These are phyloP conservation scores for Beroe forskalii DNA, from an alignment of 37 sponge, comb jelly and placozoan species.

Conservation along the genomic window DNA sequence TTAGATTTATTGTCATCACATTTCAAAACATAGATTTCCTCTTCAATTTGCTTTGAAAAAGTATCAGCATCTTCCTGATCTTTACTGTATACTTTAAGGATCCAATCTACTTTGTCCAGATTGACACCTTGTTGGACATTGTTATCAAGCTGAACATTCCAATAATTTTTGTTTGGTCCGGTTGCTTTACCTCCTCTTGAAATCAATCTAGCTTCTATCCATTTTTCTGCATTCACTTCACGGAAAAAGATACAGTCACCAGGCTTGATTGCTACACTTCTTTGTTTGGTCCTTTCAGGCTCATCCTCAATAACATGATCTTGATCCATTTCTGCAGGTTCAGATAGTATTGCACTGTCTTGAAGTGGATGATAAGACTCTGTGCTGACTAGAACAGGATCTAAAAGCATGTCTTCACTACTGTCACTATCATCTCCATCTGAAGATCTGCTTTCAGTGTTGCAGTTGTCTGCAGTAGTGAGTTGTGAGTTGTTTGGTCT, in stretches of 20 bases:
- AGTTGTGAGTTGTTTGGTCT: not conserved
- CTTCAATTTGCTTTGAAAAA: not conserved
- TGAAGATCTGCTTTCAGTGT: not conserved
- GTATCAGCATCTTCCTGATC: not conserved
- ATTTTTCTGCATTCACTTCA: too few species aligned
- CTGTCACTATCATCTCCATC: too few species aligned
- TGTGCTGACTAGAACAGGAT: too few species aligned
- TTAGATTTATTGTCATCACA: not conserved
- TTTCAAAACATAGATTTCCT: not conserved
- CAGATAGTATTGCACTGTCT: too few species aligned
- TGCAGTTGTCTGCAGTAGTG: not conserved
- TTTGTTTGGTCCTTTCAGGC: too few species aligned
- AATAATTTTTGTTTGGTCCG: not conserved
- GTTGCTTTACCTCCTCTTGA: not conserved
- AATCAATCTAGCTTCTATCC: not conserved
- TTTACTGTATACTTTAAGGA: not conserved
- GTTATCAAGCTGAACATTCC: too few species aligned
- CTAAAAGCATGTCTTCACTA: too few species aligned
- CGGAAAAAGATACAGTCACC: too few species aligned
- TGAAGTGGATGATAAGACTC: too few species aligned
- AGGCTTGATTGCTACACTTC: too few species aligned
- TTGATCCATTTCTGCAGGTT: too few species aligned
- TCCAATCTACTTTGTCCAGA: conserved; percentile 30
- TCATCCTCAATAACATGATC: too few species aligned
- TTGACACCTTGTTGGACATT: not conserved